These are phyloP conservation scores for Luperina testacea DNA, from an alignment of 2,888 invertebrate species.

Conservation along the genomic window DNA sequence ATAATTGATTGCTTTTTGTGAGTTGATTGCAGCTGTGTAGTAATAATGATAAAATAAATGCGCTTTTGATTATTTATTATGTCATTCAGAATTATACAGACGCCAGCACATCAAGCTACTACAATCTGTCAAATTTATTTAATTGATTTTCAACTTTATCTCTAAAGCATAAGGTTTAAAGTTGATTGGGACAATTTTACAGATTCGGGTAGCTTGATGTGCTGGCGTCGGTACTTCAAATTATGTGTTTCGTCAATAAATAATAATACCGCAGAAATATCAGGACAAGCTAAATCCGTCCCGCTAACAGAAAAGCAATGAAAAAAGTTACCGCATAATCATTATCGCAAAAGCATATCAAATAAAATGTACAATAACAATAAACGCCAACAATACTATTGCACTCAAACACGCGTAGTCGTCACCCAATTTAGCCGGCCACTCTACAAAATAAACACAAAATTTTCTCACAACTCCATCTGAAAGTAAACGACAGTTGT, in stretches of 20 bases:
- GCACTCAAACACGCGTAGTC: slow-evolving; percentile 66
- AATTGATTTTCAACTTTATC: too few relatives aligned
- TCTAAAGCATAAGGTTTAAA: too few relatives aligned
- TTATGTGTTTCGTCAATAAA: too few relatives aligned
- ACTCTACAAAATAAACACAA: slow-evolving; percentile 66
- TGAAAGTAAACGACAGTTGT: slow-evolving; percentile 74
- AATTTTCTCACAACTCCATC: slow-evolving; percentile 72
- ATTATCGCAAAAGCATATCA: slow-evolving; percentile 8
- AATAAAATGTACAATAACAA: slow-evolving; percentile 38
- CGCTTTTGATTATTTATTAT: slow-evolving; percentile 8
- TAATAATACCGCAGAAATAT: neutral
- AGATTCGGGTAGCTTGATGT: too few relatives aligned
- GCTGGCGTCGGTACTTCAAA: neutral
- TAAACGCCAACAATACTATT: slow-evolving; percentile 36
- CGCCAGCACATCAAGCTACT: too few relatives aligned
- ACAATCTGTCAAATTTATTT: too few relatives aligned
- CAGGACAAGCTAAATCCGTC: neutral
- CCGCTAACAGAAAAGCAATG: neutral
- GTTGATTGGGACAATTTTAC: too few relatives aligned
- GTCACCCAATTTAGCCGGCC: slow-evolving; percentile 64
- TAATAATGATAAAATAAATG: neutral
- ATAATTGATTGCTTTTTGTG: slow-evolving; percentile 26
- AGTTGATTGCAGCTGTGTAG: slow-evolving; percentile 8
- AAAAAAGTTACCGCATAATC: slow-evolving; percentile 1
- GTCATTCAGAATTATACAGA: neutral